Evolutionary conservation across 2,797 vertebrate species (phyloP).

Genomic region (Neosilurus hyrtlii): DNA sequence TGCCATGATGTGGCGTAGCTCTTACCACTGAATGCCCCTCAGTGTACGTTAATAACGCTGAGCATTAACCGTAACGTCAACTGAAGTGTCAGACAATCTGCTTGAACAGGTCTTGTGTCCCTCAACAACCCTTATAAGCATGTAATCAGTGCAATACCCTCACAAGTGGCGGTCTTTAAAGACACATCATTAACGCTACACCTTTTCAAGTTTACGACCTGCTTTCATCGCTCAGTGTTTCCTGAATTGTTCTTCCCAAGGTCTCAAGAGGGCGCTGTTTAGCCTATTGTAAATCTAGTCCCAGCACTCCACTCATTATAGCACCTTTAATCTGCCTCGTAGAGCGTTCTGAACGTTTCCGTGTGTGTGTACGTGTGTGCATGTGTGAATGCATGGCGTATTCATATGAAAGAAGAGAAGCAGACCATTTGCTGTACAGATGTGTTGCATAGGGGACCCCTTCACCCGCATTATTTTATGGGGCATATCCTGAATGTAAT

Average conservation of each 20-base stretch:
- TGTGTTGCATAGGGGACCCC: constrained; percentile 57
- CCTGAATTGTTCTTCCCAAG: not conserved
- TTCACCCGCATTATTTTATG: constrained; percentile 56
- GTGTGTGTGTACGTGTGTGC: constrained; percentile 1
- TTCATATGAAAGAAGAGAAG: constrained; percentile 28
- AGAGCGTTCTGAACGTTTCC: constrained; percentile 9
- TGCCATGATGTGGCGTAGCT: not conserved
- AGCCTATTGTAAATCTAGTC: not conserved
- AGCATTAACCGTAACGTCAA: too few relatives aligned
- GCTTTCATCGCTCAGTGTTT: not conserved
- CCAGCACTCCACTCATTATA: constrained; percentile 28
- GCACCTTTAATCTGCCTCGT: constrained; percentile 47
- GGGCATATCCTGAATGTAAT: constrained; percentile 62
- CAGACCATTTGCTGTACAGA: constrained; percentile 34
- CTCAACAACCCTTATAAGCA: not conserved
- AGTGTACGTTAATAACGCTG: not conserved
- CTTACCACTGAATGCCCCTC: not conserved
- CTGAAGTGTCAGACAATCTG: not conserved
- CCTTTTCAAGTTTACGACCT: too few relatives aligned
- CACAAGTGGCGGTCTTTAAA: not conserved
- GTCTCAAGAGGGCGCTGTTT: not conserved
- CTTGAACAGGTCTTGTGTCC: not conserved
- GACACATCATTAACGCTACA: not conserved
- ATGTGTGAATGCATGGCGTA: not conserved
- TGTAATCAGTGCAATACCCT: not conserved